Conservation (phyloP, 2,888 invertebrate species). For the Camptogramma bilineatum region DNA sequence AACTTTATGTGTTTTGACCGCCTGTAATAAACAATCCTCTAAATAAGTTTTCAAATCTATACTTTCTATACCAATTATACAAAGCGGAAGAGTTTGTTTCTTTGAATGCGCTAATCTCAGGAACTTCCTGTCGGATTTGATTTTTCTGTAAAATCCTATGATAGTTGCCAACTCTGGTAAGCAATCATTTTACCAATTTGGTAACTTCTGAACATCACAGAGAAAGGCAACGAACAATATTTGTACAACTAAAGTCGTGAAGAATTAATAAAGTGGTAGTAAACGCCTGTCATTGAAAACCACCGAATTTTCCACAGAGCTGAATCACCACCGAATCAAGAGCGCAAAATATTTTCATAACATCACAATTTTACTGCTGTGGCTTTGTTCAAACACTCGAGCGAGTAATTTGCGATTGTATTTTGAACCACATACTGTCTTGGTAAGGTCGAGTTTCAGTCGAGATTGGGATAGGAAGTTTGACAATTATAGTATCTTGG, state of each 20-base stretch:
- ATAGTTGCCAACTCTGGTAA: too few relatives aligned
- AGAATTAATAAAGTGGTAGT: not conserved
- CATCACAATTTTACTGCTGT: conserved; percentile 36
- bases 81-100: too few relatives aligned
- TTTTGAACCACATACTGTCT: conserved; percentile 11
- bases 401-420: conserved; percentile 18
- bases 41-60: too few relatives aligned
- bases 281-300: not conserved
- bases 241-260: not conserved
- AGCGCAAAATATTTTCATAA: conserved; percentile 38
- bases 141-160: too few relatives aligned
- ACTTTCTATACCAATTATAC: too few relatives aligned
- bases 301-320: conserved; percentile 2
- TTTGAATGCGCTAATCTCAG: too few relatives aligned
- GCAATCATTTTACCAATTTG: not conserved
- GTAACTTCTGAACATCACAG: not conserved
- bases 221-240: not conserved
- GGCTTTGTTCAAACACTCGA: conserved; percentile 33
- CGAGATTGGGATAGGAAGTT: conserved; percentile 34
- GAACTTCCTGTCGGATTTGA: too few relatives aligned
- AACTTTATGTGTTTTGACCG: too few relatives aligned
- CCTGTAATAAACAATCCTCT: too few relatives aligned
- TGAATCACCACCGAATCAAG: conserved; percentile 31
- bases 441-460: conserved; percentile 26
- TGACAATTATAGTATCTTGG: conserved; percentile 30